Conservation (phyloP, 2,113 vertebrate genomes). For the Vimba vimba region DNA sequence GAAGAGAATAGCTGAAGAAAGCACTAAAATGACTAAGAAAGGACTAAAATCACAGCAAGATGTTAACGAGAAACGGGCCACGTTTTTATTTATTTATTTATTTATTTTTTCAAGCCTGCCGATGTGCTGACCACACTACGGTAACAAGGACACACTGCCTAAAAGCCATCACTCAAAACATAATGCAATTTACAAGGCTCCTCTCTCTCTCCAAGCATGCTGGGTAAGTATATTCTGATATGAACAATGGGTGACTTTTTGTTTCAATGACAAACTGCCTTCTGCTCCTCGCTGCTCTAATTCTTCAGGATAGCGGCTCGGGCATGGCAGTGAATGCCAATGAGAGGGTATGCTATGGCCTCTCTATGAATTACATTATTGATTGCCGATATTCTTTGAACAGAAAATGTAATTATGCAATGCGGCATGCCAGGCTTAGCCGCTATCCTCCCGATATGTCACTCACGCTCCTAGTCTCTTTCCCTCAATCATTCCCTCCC, state of each 20-base stretch:
- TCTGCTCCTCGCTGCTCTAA: constrained; percentile 61
- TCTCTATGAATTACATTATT: constrained; percentile 86
- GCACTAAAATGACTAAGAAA: background rate
- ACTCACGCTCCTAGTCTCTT: constrained; percentile 55
- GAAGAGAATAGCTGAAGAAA: background rate
- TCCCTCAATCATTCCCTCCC: constrained; percentile 45
- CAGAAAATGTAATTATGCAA: constrained; percentile 92
- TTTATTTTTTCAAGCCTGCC: background rate
- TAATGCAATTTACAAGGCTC: constrained; percentile 58
- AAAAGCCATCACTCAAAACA: constrained; percentile 53
- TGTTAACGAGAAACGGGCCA: background rate
- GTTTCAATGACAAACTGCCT: constrained; percentile 67
- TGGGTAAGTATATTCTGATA: constrained; percentile 60
- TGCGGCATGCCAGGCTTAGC: constrained; percentile 55
- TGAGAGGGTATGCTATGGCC: constrained; percentile 70
- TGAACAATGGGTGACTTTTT: constrained; percentile 68
- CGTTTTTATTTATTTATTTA: background rate
- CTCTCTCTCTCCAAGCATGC: constrained; percentile 47
- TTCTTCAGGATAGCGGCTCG: constrained; percentile 66
- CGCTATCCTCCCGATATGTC: constrained; percentile 54
- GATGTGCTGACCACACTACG: constrained; percentile 22
- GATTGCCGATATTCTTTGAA: constrained; percentile 86
- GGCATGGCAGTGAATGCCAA: constrained; percentile 71
- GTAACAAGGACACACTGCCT: constrained; percentile 48
- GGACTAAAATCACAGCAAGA: background rate